Conservation (phyloP, 2,888 invertebrate species). For the Lithophane leautieri region DNA sequence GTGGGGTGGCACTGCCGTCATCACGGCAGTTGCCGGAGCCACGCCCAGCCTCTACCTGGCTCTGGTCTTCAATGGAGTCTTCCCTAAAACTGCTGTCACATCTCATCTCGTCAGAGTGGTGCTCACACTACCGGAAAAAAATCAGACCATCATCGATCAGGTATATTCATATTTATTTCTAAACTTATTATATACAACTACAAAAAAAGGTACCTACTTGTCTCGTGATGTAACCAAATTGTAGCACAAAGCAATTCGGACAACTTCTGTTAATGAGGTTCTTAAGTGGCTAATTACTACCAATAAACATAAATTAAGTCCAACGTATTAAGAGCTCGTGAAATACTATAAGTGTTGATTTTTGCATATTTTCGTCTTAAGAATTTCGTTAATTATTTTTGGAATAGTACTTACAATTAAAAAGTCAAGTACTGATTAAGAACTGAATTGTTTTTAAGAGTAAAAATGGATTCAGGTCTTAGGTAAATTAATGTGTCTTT, state of each 20-base stretch:
- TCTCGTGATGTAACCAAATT: background rate
- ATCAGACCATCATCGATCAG: conserved; percentile 94
- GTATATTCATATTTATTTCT: conserved; percentile 78
- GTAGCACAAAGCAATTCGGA: conserved; percentile 1
- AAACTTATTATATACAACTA: background rate
- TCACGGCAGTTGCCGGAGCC: conserved; percentile 95
- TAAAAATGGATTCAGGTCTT: conserved; percentile 34
- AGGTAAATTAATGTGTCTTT: conserved; percentile 67
- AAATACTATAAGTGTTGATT: conserved; percentile 5
- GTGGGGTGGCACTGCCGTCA: conserved; percentile 97
- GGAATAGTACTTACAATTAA: background rate
- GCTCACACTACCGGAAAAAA: conserved; percentile 93
- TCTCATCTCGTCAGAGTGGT: conserved; percentile 93
- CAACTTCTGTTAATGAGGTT: conserved; percentile 22
- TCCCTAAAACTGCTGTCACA: conserved; percentile 90
- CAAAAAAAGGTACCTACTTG: background rate
- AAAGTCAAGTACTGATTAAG: background rate
- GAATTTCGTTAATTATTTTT: background rate
- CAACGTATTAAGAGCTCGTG: conserved; percentile 21
- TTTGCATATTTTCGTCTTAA: conserved; percentile 6
- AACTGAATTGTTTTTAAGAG: background rate
- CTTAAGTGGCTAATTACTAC: conserved; percentile 42
- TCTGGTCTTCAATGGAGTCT: conserved; percentile 95
- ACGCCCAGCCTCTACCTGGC: conserved; percentile 95
- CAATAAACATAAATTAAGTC: conserved; percentile 46